Base-by-base conservation (phyloP, 2,113 vertebrate genomes). In the Sorex fumeus region DNA sequence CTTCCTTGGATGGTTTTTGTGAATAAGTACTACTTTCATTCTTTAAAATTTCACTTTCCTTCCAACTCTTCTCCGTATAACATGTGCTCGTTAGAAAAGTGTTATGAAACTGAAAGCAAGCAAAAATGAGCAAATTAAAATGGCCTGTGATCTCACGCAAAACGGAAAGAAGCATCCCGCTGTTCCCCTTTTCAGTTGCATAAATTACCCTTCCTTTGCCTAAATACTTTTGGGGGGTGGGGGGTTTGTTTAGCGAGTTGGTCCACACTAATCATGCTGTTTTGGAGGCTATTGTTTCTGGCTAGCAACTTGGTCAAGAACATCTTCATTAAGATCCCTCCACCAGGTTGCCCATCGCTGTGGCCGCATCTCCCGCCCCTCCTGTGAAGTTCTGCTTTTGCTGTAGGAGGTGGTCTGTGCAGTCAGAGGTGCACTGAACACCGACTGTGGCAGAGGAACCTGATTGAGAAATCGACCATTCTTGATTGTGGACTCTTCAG, bases 381-480 rank as follows among this genome's bases (percentile, higher is more conserved):
- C 6, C 47, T 32, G 53, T 69, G 70, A 21, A 69, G 67, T 50
- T 87, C 64, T 91, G 79, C 88, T 87, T 89, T 85, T 81, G 43
- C 79, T 74, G 8, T 64, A 69, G 64, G 57, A 84, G 69, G 57
- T 70, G 19, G 84, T 80, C 71, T n/a, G 34, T 40, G 64, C 57
- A 60, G 12, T 60, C 21, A 60, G 47, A 77, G 66, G 75, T 76
- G 87, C 93, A 86, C 90, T 50, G 67, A 83, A 90, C 25, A 78
- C 67, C 50, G 85, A 90, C 60, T 84, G 89, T 15, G 64, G 84
- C 67, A 71, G 74, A 78, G 75, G 60, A 92, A 90, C 25, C 69
- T 92, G 94, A 95, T 89, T 93, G 94, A 93, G 91, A 94, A 96
- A 93, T 80, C 74, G 82, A 72, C 84, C 75, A 23, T 92, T 95